These are phyloP conservation scores for Andrena hattorfiana DNA, from an alignment of 2,888 invertebrate genomes.

Conservation along the genomic window DNA sequence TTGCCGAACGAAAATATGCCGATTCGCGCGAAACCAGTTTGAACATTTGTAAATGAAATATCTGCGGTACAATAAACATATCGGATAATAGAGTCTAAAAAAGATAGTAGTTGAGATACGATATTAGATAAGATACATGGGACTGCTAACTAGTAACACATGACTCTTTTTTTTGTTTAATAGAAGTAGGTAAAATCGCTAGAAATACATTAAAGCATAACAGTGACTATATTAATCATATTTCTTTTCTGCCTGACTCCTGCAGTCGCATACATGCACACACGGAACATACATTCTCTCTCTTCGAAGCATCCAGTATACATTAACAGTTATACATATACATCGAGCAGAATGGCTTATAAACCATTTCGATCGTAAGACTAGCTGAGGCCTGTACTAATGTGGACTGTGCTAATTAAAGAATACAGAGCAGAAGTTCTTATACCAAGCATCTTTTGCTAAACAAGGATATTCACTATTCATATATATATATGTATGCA, in stretches of 20 bases:
- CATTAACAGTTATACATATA: constrained; percentile 78
- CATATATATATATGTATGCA: too few species aligned
- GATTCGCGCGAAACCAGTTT: constrained; percentile 36
- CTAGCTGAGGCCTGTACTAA: constrained; percentile 84
- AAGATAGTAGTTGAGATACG: constrained; percentile 62
- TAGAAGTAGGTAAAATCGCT: constrained; percentile 81
- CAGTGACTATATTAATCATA: constrained; percentile 81
- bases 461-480: constrained; percentile 61
- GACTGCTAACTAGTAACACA: constrained; percentile 77
- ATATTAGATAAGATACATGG: constrained; percentile 71
- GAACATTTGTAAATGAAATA: constrained; percentile 59
- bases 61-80: constrained; percentile 59
- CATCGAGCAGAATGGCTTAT: constrained; percentile 79
- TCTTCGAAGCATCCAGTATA: constrained; percentile 67
- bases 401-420: constrained; percentile 69
- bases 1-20: constrained; percentile 34
- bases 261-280: constrained; percentile 61
- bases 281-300: constrained; percentile 62
- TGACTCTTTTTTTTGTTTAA: constrained; percentile 75
- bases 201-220: constrained; percentile 84
- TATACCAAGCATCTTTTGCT: constrained; percentile 61
- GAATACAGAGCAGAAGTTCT: constrained; percentile 58
- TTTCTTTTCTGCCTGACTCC: constrained; percentile 72
- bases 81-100: constrained; percentile 55
- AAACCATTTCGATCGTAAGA: constrained; percentile 81